Evolutionary conservation across 2,888 invertebrate species (phyloP), one percentile per base, ranked within the genome.

Genomic region (Branchipolynoe longqiensis): DNA sequence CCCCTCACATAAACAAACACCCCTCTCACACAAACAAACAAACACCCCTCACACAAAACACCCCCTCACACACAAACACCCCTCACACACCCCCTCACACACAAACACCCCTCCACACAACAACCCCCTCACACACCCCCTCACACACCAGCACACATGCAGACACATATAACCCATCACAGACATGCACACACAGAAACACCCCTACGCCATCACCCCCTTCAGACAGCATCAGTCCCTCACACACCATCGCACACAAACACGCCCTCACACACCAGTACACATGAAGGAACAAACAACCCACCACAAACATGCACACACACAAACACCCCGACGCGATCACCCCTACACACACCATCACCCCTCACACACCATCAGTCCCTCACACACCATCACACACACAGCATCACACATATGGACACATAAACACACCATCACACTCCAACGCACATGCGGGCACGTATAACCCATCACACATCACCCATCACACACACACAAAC

Each of bases 51-150:
- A 48, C 48, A 48, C 48, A 48, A 12, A 48, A 18, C 48, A n/a
- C 48, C 48, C 48, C 8, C 48, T 25, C 62, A 62, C 31, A 14
- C n/a, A 62, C n/a, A 62, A 8, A 62, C 31, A 62, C 62, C 8
- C 31, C n/a, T 62, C n/a, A 62, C n/a, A 62, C 62, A 62, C 31
- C 8, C 62, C 8, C 31, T 14, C 62, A 62, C 31, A 62, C 62
- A 62, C 31, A 62, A 8, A 62, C 31, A 62, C 62, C 8, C 31
- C 8, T n/a, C 8, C 31, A 62, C 62, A 62, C 31, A 62, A 8
- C 8, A 6, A 83, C 83, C 59, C 58, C 59, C 83, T 62, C 41
- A 82, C 82, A 82, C 41, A 82, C 82, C 40, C 41, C 14, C 82
- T 48, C 41, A 82, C 82, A 54, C 31, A 82, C 82, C 40, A 14